Base-by-base conservation (phyloP, 2,797 vertebrate species). In the Harpagifer antarcticus region DNA sequence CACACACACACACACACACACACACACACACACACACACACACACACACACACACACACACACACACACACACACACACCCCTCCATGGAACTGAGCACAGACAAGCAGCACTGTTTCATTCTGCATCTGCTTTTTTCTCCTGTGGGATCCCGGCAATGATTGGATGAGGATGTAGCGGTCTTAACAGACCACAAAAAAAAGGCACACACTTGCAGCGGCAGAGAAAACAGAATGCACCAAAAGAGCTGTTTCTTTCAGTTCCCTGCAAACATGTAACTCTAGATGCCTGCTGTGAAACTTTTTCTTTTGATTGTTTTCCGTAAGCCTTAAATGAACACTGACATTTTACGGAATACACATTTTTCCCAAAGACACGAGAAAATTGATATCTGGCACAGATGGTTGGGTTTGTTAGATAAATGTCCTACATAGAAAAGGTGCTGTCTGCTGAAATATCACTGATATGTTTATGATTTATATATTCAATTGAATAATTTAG, bases 101-200 rank as follows among this genome's bases (percentile, higher is more conserved):
- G 74, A 77, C 58, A 19, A 60, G 16, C 74, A 74, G 67, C 57
- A 60, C 57, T 44, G 66, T 79, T 83, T 84, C 71, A 73, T 66
- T 82, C 75, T 68, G 62, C 85, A 72, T 83, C 77, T 88, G 72
- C 84, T 78, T 79, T 53, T 59, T 48, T 49, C 65, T 70, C 83
- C 74, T 78, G 62, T 74, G 80, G 85, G 86, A 85, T 70, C 63
- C 55, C 45, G 78, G 65, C 74, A 77, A 69, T 71, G 57, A 79
- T 88, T 84, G 73, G 70, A 62, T 42, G 60, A 69, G 65, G 74
- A 74, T 84, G 58, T 43, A 75, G 62, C 45, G 4, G 78, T 72
- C 61, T 83, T 82, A 48, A 67, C 48, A 78, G 76, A 81, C 75
- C 68, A 50, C 16, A 76, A 56, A 82, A 55, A 55, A 81, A 78